Evolutionary conservation across 2,113 vertebrate species (phyloP), one percentile per base, ranked within the genome.

Genomic region (Pelvicachromis taeniatus): DNA sequence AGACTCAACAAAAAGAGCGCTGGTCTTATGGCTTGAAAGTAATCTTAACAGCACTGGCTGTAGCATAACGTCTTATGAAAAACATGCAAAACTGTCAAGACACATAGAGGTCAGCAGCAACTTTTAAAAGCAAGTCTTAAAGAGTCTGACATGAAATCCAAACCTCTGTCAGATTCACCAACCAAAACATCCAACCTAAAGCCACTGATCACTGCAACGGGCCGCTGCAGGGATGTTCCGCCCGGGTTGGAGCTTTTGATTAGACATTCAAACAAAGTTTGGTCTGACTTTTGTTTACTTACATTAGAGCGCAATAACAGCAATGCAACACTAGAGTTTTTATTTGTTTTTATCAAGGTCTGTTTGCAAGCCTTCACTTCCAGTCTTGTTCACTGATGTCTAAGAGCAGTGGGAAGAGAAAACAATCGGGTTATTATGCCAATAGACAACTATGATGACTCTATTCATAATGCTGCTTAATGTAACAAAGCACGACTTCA

Each of bases 241-340:
- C 73, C 82, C 79, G 88, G 85, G 88, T 88, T 85, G 70, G 82
- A 85, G 87, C 86, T 89, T 91, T 82, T 78, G 89, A 88, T 90
- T 40, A 35, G 87, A 35, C 89, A 80, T 45, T 81, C 11, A 82
- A 85, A 6, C 91, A 92, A 83, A 87, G 93, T 92, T 94, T 91
- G 86, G 79, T 88, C 93, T 94, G 92, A 17, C 82, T 70, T 21
- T 83, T 58, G 90, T 91, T 86, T 85, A 95, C 95, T 92, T 92
- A 95, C 89, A 87, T 81, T 90, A 75, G 26, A 11, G 5, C 9
- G 91, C 91, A 86, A 81, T 88, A 91, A 91, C 85, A 85, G 86
- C 90, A 50, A 2, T n/a, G 68, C 40, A 45, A 70, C 85, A 38
- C 85, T 85, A 92, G 81, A 87, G 82, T 91, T 56, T 89, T 85